Base-by-base conservation (phyloP, 2,113 vertebrate genomes). In the Oryzias curvinotus region DNA sequence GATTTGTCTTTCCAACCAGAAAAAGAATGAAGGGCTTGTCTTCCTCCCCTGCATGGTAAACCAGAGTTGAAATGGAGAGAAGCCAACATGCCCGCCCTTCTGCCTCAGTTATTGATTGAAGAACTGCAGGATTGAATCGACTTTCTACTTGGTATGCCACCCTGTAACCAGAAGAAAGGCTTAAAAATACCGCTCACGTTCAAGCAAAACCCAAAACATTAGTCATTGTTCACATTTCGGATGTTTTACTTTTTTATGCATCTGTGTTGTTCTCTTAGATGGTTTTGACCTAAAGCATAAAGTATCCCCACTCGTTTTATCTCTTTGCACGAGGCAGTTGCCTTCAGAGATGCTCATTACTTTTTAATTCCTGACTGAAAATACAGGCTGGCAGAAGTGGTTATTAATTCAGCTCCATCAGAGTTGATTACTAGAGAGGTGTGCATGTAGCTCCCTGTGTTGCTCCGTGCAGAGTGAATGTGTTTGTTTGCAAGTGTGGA, bases 401-500 rank as follows among this genome's bases (percentile, higher is more conserved):
- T 84, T 79, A 85, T 88, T 84, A 86, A 88, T 88, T 85, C 75
- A 69, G 70, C 76, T 85, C 66, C 81, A 73, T 86, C 77, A 80
- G 70, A 58, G 80, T 71, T 88, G 87, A 88, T 89, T 90, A 78
- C 72, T 44, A 41, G 68, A 36, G 66, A 65, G 49, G 68, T 60
- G 71, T 61, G 78, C 41, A 21, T 23, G 14, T 66, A 55, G 80
- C 47, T 77, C 68, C 71, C 52, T 77, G 69, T 66, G 68, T 13
- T 51, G 51, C 56, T 71, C 62, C 46, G 46, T 17, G 6, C 6
- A 49, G 42, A 45, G 45, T 49, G 62, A 54, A 57, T 47, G 21
- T 53, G 69, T 45, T 50, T n/a, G 46, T 42, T 62, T 61, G 72
- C 30, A 28, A 72, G 71, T 69, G 71, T 57, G 61, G 78, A 71